Percentiles rank a stretch among this genome's conserved stretches.
Evolutionary conservation across 2,888 invertebrate species (phyloP).

Genomic region (Dione juno): DNA sequence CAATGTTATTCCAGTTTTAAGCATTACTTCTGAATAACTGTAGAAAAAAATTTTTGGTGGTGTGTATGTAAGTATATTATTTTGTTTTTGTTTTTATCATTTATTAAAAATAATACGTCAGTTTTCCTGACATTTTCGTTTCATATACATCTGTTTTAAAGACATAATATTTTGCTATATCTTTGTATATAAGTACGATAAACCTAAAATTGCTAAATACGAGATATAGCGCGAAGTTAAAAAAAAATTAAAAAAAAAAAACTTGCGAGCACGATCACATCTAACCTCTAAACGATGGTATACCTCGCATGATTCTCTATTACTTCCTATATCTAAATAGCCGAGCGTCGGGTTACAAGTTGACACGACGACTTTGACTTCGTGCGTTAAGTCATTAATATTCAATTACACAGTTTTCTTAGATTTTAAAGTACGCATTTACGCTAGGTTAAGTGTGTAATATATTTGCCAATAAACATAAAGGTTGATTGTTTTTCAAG

Average conservation of each 20-base stretch:
- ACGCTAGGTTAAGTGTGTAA: background rate
- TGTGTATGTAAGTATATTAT: no score
- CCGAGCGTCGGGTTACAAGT: conserved; percentile 27
- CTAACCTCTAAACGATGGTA: conserved; percentile 17
- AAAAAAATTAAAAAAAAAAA: background rate
- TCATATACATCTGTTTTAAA: no score
- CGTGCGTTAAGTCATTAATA: conserved; percentile 11
- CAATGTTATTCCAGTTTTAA: conserved; percentile 4
- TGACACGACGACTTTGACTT: conserved; percentile 23
- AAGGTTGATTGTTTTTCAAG: no score
- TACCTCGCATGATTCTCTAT: conserved; percentile 29
- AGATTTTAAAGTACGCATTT: conserved; percentile 6
- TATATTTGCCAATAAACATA: background rate
- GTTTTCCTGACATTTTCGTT: no score
- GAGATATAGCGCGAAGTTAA: no score
- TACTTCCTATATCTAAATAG: conserved; percentile 37
- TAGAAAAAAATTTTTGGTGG: background rate
- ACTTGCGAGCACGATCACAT: conserved; percentile 7
- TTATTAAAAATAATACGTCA: no score
- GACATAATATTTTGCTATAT: no score
- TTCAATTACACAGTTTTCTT: conserved; percentile 23
- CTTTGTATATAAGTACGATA: no score
- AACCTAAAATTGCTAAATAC: no score
- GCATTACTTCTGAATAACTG: background rate
- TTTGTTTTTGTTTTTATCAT: no score